Evolutionary conservation across 2,888 invertebrate genomes (phyloP).

Genomic region (Ischnura elegans): DNA sequence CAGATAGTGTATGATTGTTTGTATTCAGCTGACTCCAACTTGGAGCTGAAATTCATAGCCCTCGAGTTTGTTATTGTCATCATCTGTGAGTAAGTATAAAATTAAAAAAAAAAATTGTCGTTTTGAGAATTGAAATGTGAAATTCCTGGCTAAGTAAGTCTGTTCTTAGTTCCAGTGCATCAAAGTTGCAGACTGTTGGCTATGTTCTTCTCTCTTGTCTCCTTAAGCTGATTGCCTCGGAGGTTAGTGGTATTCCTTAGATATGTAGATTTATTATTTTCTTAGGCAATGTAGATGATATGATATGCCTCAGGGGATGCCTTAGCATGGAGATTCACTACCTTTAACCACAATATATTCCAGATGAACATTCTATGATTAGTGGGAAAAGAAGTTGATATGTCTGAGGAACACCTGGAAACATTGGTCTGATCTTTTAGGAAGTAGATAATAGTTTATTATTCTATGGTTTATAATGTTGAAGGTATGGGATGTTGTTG

Average conservation of each 20-base stretch:
- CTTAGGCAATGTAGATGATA: too few species aligned
- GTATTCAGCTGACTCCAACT: slow-evolving; percentile 90
- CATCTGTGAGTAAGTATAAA: slow-evolving; percentile 85
- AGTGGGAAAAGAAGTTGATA: too few species aligned
- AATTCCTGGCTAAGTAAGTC: background rate
- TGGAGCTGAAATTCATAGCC: slow-evolving; percentile 89
- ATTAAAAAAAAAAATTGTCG: background rate
- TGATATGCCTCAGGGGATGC: background rate
- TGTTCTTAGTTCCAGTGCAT: slow-evolving; percentile 81
- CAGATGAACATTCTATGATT: too few species aligned
- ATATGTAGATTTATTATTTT: too few species aligned
- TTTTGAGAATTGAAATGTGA: too few species aligned
- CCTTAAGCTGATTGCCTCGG: slow-evolving; percentile 85
- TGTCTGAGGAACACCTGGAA: too few species aligned
- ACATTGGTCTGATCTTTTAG: too few species aligned
- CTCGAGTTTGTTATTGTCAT: slow-evolving; percentile 90
- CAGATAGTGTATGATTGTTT: slow-evolving; percentile 92
- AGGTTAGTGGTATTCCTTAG: slow-evolving; percentile 74
- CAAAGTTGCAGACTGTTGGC: slow-evolving; percentile 83
- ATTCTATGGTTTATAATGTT: too few species aligned
- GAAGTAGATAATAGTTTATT: too few species aligned
- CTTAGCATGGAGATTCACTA: background rate
- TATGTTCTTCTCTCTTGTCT: slow-evolving; percentile 86
- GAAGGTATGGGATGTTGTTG: too few species aligned
- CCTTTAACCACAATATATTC: too few species aligned